phyloP scores from a whole-genome alignment of 2,113 vertebrate genomes.

The Stigmatopora nigra region DNA sequence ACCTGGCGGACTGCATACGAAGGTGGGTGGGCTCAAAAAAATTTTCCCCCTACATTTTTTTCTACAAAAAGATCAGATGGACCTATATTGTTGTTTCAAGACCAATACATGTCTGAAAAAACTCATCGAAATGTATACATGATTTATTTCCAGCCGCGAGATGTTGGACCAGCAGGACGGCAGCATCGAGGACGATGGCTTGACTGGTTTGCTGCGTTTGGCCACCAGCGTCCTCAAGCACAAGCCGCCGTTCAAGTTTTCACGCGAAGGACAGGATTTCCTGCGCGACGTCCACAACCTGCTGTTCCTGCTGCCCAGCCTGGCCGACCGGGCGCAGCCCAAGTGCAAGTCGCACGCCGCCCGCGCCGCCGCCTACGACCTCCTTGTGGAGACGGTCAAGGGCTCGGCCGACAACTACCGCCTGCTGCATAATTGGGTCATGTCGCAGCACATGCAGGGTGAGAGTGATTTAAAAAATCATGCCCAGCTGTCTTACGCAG shows the following conservation, averaged over 20 bases:
- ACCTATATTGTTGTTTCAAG: too few species aligned
- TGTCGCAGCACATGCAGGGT: conserved; percentile 99
- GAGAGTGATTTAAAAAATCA: too few species aligned
- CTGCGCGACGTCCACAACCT: conserved; percentile 94
- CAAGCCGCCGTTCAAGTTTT: conserved; percentile 97
- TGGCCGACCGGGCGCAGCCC: conserved; percentile 91
- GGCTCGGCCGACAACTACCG: conserved; percentile 97
- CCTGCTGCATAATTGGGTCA: conserved; percentile 98
- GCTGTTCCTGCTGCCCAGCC: conserved; percentile 91
- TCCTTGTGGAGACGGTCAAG: conserved; percentile 95
- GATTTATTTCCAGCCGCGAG: conserved; percentile 74
- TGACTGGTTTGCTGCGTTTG: conserved; percentile 88
- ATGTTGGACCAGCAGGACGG: conserved; percentile 97
- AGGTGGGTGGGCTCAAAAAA: conserved; percentile 69
- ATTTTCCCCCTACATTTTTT: too few species aligned
- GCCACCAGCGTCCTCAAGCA: conserved; percentile 96
- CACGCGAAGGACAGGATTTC: conserved; percentile 96
- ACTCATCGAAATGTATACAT: too few species aligned
- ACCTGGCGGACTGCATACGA: conserved; percentile 95
- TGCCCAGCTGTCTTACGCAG: too few species aligned
- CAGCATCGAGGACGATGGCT: conserved; percentile 89
- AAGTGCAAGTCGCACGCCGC: conserved; percentile 97
- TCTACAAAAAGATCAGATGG: too few species aligned
- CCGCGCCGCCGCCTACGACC: conserved; percentile 91
- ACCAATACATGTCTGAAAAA: too few species aligned